These are phyloP conservation scores for Drosophila stalkeri DNA, from an alignment of 2,888 invertebrate genomes.

Conservation along the genomic window DNA sequence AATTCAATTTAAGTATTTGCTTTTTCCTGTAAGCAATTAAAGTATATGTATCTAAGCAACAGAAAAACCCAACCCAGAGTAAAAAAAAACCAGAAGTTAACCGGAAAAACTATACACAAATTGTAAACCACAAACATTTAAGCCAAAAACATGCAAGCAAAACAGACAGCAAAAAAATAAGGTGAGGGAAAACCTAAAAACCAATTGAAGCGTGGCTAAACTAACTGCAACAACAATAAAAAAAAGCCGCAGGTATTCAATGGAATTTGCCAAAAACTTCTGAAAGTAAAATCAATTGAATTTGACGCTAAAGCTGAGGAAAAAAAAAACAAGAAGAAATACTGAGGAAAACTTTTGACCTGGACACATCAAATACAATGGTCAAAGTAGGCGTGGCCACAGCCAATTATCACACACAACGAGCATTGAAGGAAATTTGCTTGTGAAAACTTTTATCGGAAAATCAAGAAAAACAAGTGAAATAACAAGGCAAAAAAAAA, in stretches of 20 bases:
- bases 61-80: too few species aligned
- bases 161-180: neutral
- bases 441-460: slow-evolving; percentile 66
- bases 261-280: slow-evolving; percentile 32
- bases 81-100: neutral
- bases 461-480: slow-evolving; percentile 54
- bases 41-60: neutral
- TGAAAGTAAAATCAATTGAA: slow-evolving; percentile 54
- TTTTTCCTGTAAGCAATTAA: slow-evolving; percentile 20
- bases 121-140: slow-evolving; percentile 53
- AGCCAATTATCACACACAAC: slow-evolving; percentile 70
- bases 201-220: slow-evolving; percentile 20
- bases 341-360: slow-evolving; percentile 37
- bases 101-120: slow-evolving; percentile 12
- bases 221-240: neutral
- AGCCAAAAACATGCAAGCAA: slow-evolving; percentile 37
- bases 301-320: slow-evolving; percentile 31
- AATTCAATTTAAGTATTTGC: slow-evolving; percentile 22
- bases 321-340: neutral
- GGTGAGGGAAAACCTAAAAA: neutral
- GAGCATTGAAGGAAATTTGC: slow-evolving; percentile 66
- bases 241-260: slow-evolving; percentile 22
- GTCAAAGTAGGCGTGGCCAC: slow-evolving; percentile 51
- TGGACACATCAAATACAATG: slow-evolving; percentile 26
- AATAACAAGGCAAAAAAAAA: slow-evolving; percentile 36